Percentiles rank a stretch among this genome's conserved stretches.
These are phyloP conservation scores for Oreochromis aureus DNA, from an alignment of 2,113 vertebrate species.

Conservation along the genomic window DNA sequence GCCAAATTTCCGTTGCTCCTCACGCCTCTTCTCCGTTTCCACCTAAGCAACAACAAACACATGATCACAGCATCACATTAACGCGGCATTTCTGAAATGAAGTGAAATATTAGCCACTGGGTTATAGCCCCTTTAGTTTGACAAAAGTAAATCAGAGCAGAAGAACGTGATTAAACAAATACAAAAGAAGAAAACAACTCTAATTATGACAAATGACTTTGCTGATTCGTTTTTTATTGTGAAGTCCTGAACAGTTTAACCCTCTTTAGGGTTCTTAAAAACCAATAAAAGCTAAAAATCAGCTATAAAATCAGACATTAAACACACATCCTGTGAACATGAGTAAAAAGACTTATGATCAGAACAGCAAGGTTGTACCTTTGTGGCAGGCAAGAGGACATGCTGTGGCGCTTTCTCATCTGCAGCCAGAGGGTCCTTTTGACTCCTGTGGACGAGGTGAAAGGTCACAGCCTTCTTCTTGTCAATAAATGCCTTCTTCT, in stretches of 20 bases:
- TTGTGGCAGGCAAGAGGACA: slow-evolving; percentile 80
- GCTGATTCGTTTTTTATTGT: neutral
- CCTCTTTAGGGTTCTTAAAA: neutral
- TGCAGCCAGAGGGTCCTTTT: slow-evolving; percentile 89
- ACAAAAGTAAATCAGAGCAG: neutral
- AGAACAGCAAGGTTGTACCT: slow-evolving; percentile 38
- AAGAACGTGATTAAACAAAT: neutral
- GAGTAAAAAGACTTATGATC: neutral
- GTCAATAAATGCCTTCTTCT: slow-evolving; percentile 93
- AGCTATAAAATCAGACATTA: neutral
- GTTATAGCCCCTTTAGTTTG: neutral
- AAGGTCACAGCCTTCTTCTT: slow-evolving; percentile 96
- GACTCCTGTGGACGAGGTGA: slow-evolving; percentile 94
- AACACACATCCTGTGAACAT: neutral
- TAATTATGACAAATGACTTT: neutral
- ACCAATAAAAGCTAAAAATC: neutral
- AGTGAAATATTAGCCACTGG: neutral
- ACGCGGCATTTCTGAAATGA: accelerated
- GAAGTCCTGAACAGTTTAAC: neutral
- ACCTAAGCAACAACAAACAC: slow-evolving; percentile 32
- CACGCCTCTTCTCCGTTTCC: slow-evolving; percentile 74
- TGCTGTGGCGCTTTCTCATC: slow-evolving; percentile 94
- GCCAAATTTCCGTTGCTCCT: slow-evolving; percentile 86
- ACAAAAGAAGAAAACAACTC: neutral
- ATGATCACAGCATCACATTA: neutral